Base-by-base conservation (phyloP, 2,113 vertebrate genomes). In the Pandion haliaetus region DNA sequence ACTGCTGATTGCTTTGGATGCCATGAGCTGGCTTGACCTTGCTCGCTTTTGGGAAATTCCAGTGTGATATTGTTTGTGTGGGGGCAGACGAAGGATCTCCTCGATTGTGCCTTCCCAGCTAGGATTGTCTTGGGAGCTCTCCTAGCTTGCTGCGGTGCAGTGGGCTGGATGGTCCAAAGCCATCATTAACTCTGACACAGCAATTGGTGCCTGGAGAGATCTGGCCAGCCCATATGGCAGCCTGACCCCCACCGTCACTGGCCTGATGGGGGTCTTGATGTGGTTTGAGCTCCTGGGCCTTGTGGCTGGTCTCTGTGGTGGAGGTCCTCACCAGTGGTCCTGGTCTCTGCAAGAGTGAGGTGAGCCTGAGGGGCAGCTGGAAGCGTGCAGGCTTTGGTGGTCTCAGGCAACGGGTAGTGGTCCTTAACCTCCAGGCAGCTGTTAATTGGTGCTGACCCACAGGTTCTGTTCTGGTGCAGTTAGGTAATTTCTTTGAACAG, bases 241-340 rank as follows among this genome's bases (percentile, higher is more conserved):
- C n/a, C 17, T 23, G 57, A 55, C 5, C 57, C 23, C 38, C 28
- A 0, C 34, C 2, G 0, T 14, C 3, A 0, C 62, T 24, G 24
- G 13, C 25, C 17, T 3, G 26, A 25, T 23, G 38, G 10, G 34
- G 25, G 15, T 23, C 29, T 38, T 2, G 5, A 32, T 14, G 50
- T 3, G 1, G 14, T 21, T 31, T 29, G 49, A 61, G 63, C 25
- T 67, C 45, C 67, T 23, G 49, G n/a, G 47, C 29, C 40, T 40
- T 2, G 4, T 24, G 55, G 20, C 63, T 47, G 55, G 40, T 17
- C 29, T 34, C 74, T 24, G 69, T 12, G 12, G 61, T 14, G n/a
- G 38, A 28, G 36, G 25, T 62, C 29, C 38, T 54, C 20, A 9
- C 36, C 25, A 3, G 69, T 15, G n/a, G 55, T 42, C 50, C 34